Evolutionary conservation across 2,113 vertebrate genomes (phyloP), one percentile per base, ranked within the genome.

Genomic region (Halichoerus grypus): DNA sequence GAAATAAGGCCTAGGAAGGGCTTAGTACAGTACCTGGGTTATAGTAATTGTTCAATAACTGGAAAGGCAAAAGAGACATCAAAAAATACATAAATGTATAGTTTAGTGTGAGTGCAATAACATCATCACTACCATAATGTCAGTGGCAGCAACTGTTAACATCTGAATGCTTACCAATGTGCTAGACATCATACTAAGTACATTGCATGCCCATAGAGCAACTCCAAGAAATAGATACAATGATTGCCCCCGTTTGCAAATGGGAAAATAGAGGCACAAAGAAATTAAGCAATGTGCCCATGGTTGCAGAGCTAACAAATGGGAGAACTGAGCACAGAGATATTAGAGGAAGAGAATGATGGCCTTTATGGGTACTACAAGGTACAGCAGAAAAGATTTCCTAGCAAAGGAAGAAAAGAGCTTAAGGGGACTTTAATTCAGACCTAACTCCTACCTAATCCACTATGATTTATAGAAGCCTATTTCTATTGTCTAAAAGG

Each of bases 381-480:
- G 42, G 6, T 33, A 74, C 36, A 95, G 67, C 81, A 95, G 61
- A 65, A 82, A 87, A 91, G 59, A 94, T 42, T 19, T 91, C 53
- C 61, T 55, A 91, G 46, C 59, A 93, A 95, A 86, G n/a, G 28
- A 36, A 79, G 63, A 80, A 77, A 69, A 77, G 7, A 95, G 12
- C 31, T 77, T 83, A 77, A 76, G 55, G 26, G 36, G 15, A 63
- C 19, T 96, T 88, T 88, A 14, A 82, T 55, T 87, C 76, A 89
- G 55, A 89, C 13, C 55, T 42, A 94, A 81, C 36, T 26, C 7
- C 51, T 86, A 81, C 21, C 53, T 36, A 92, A 65, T n/a, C 67
- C 13, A 88, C 31, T 63, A 24, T 85, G 55, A 92, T 57, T 92
- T 79, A 79, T 51, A 85, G 55, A 90, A 49, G 36, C 19, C 10